phyloP scores from a whole-genome alignment of 2,113 vertebrate genomes.

The Ptychochromis oligacanthus region DNA sequence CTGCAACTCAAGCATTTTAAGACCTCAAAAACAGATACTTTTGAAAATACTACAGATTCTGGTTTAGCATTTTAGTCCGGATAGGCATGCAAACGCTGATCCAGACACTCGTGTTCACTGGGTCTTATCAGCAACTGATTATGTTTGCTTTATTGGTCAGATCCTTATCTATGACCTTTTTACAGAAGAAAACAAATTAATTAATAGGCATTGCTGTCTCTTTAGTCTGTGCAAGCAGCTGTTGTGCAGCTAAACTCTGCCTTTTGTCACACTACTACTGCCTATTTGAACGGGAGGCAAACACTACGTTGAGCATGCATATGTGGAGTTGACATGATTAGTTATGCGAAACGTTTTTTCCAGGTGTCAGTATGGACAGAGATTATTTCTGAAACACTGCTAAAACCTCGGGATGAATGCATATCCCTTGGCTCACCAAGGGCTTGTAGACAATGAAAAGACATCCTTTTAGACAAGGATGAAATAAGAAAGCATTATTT shows the following conservation, averaged over 20 bases:
- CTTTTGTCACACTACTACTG: not conserved
- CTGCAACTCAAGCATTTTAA: not conserved
- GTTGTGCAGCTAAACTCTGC: not conserved
- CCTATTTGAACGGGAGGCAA: not conserved
- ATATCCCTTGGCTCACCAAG: not conserved
- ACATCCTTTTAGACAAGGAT: not conserved
- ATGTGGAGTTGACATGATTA: too few relatives aligned
- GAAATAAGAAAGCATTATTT: not conserved
- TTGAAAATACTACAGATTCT: not conserved
- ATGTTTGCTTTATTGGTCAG: not conserved
- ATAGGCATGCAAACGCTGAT: not conserved
- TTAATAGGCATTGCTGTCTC: not conserved
- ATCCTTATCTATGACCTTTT: not conserved
- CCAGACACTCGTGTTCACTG: not conserved
- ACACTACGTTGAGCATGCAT: not conserved
- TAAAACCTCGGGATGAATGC: not conserved
- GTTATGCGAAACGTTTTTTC: accelerated
- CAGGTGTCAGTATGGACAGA: not conserved
- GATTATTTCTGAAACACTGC: not conserved
- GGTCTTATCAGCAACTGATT: not conserved
- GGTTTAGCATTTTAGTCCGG: not conserved
- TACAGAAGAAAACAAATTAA: not conserved
- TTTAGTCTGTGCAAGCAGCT: not conserved
- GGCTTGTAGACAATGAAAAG: not conserved
- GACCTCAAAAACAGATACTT: not conserved